Conservation (phyloP, 2,797 vertebrate species). For the Tadarida brasiliensis region DNA sequence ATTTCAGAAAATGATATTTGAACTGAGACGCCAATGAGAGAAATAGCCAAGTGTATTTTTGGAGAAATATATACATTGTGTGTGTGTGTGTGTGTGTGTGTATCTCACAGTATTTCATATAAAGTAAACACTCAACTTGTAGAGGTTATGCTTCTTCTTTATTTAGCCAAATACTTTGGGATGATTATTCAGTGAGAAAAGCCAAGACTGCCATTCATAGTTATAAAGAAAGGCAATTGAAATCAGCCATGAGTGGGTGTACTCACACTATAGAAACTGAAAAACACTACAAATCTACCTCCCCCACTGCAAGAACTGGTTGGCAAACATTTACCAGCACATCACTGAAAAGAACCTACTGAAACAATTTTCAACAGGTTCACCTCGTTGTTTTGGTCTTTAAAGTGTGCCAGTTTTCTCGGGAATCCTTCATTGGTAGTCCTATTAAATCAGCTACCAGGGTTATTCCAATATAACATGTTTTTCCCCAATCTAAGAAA, state of each 20-base stretch:
- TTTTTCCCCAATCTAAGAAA: neutral
- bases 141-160: neutral
- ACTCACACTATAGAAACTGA: neutral
- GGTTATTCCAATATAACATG: neutral
- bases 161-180: neutral
- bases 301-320: neutral
- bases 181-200: neutral
- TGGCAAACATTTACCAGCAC: neutral
- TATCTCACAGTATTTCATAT: neutral
- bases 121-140: neutral
- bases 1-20: neutral
- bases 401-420: neutral
- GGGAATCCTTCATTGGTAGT: neutral
- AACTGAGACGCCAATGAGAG: neutral
- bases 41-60: neutral
- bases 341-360: neutral
- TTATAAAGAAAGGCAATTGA: neutral
- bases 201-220: neutral
- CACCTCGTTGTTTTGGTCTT: neutral
- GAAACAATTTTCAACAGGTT: neutral
- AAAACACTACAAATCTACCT: neutral
- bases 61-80: neutral
- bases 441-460: neutral
- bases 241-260: neutral
- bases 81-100: too few species aligned